phyloP scores from a whole-genome alignment of 2,113 vertebrate genomes.

The Tenebrosternarchus preto region DNA sequence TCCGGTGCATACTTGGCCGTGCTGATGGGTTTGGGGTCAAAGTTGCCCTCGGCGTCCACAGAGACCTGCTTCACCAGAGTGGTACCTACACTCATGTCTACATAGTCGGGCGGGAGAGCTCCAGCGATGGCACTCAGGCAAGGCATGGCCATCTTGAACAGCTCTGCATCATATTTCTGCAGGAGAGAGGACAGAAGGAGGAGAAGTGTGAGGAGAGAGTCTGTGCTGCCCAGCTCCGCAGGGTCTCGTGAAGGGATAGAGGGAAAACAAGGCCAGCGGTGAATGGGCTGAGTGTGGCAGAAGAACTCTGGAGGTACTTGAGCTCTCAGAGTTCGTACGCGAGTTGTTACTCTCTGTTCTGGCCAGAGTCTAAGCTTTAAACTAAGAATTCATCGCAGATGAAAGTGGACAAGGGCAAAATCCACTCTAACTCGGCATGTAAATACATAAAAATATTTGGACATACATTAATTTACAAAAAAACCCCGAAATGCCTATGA shows the following conservation, averaged over 20 bases:
- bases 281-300: no score
- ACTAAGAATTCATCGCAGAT: neutral
- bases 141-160: conserved; percentile 91
- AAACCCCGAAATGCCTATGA: neutral
- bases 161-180: conserved; percentile 92
- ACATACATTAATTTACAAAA: neutral
- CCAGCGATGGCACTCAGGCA: conserved; percentile 94
- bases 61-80: conserved; percentile 86
- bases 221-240: neutral
- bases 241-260: neutral
- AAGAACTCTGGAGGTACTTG: neutral
- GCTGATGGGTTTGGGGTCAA: conserved; percentile 92
- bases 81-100: conserved; percentile 83
- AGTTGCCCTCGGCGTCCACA: conserved; percentile 92
- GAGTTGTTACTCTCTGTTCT: neutral
- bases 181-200: conserved; percentile 55
- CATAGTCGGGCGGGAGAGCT: conserved; percentile 91
- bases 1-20: conserved; percentile 85
- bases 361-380: neutral
- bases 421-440: neutral
- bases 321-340: neutral
- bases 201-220: conserved; percentile 58
- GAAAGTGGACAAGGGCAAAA: conserved; percentile 4
- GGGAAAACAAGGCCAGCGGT: neutral
- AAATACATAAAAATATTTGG: neutral